phyloP scores from a whole-genome alignment of 2,888 invertebrate species.

The Crematogaster levior region DNA sequence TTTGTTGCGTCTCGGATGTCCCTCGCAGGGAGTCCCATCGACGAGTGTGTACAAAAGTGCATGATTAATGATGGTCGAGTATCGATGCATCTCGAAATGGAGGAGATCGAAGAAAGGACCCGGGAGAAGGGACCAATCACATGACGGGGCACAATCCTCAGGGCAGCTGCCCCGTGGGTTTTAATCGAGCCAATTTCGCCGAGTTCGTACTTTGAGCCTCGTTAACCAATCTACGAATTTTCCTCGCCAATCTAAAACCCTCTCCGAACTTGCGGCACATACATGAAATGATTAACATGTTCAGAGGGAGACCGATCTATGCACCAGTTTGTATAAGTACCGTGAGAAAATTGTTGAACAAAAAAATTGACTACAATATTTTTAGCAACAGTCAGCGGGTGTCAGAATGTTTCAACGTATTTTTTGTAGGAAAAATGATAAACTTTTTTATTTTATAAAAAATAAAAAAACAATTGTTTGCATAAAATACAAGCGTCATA shows the following conservation, averaged over 20 bases:
- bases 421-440: neutral
- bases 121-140: conserved; percentile 76
- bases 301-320: conserved; percentile 22
- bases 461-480: neutral
- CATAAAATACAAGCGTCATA: neutral
- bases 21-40: conserved; percentile 72
- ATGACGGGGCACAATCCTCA: conserved; percentile 79
- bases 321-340: conserved; percentile 16
- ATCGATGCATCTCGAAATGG: conserved; percentile 79
- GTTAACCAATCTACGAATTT: conserved; percentile 82
- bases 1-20: conserved; percentile 67
- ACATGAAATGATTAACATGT: conserved; percentile 49
- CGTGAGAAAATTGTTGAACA: conserved; percentile 29
- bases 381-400: neutral
- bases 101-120: conserved; percentile 78
- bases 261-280: conserved; percentile 38
- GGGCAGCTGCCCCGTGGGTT: conserved; percentile 76
- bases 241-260: conserved; percentile 79
- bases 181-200: conserved; percentile 82
- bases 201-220: conserved; percentile 74
- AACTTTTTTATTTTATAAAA: neutral
- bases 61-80: conserved; percentile 81
- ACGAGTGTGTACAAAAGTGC: conserved; percentile 76
- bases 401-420: neutral
- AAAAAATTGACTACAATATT: neutral